Evolutionary conservation across 2,888 invertebrate genomes (phyloP).

Genomic region (Scaptomyza flava): DNA sequence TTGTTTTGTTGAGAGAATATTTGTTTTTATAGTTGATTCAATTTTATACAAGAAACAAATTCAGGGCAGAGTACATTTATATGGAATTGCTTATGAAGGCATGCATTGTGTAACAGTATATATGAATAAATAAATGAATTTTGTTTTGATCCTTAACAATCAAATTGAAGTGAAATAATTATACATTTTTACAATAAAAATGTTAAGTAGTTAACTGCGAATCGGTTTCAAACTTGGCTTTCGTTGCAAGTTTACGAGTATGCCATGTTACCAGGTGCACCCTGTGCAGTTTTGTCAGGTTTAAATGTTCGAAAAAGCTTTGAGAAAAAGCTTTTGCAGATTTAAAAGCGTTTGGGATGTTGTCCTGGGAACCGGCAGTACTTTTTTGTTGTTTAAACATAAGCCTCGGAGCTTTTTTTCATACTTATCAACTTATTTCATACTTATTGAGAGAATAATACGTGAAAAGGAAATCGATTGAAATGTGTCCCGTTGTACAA

Average conservation of each 20-base stretch:
- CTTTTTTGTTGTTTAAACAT: not conserved
- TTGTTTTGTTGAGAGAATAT: too few relatives aligned
- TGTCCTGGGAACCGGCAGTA: not conserved
- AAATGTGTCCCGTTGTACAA: not conserved
- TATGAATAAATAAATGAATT: too few relatives aligned
- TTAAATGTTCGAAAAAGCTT: slow-evolving; percentile 7
- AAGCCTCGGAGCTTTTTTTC: not conserved
- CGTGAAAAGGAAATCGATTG: not conserved
- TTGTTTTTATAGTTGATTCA: not conserved
- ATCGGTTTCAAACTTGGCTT: slow-evolving; percentile 26
- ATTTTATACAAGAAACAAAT: not conserved
- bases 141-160: not conserved
- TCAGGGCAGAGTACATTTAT: too few relatives aligned
- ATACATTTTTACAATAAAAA: not conserved
- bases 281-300: slow-evolving; percentile 26
- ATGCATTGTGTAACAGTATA: too few relatives aligned
- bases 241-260: not conserved
- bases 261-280: slow-evolving; percentile 4
- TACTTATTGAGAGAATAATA: not conserved
- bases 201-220: not conserved
- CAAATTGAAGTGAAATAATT: not conserved
- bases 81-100: too few relatives aligned
- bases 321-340: slow-evolving; percentile 13
- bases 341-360: not conserved
- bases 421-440: not conserved